Percentiles rank a stretch among this genome's conserved stretches.
Evolutionary conservation across 2,888 invertebrate species (phyloP).

Genomic region (Protodeltote pygarga): DNA sequence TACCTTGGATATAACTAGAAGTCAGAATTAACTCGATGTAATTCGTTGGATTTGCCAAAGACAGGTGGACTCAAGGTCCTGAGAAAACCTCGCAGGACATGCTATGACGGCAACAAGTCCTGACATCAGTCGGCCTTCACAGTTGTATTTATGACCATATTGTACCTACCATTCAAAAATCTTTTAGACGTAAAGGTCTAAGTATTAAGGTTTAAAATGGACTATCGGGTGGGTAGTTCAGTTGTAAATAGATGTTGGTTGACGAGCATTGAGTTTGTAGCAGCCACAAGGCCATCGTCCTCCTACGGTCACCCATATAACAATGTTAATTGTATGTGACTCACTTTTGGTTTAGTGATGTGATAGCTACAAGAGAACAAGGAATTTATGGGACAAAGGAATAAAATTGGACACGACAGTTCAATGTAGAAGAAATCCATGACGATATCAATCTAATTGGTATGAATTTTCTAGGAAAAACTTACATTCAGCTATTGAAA

Average conservation of each 20-base stretch:
- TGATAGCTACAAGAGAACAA: constrained; percentile 13
- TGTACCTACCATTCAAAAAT: neutral
- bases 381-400: constrained; percentile 2
- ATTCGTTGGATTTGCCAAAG: constrained; percentile 37
- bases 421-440: neutral
- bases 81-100: constrained; percentile 46
- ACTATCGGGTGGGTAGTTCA: constrained; percentile 11
- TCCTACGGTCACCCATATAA: constrained; percentile 72
- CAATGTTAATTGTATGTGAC: constrained; percentile 61
- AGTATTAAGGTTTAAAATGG: constrained; percentile 35
- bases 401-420: neutral
- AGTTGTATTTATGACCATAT: constrained; percentile 13
- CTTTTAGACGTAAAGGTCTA: neutral
- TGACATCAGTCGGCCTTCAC: constrained; percentile 55
- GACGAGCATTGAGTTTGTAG: constrained; percentile 37
- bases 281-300: constrained; percentile 70
- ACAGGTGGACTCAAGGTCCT: constrained; percentile 54
- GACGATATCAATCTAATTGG: neutral
- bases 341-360: constrained; percentile 48
- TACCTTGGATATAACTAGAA: too few relatives aligned
- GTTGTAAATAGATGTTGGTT: constrained; percentile 31
- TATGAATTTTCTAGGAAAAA: neutral
- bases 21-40: constrained; percentile 20
- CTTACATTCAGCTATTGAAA: too few relatives aligned
- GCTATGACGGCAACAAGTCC: constrained; percentile 55